Evolutionary conservation across 2,888 invertebrate genomes (phyloP).

Genomic region (Charanyca ferruginea): DNA sequence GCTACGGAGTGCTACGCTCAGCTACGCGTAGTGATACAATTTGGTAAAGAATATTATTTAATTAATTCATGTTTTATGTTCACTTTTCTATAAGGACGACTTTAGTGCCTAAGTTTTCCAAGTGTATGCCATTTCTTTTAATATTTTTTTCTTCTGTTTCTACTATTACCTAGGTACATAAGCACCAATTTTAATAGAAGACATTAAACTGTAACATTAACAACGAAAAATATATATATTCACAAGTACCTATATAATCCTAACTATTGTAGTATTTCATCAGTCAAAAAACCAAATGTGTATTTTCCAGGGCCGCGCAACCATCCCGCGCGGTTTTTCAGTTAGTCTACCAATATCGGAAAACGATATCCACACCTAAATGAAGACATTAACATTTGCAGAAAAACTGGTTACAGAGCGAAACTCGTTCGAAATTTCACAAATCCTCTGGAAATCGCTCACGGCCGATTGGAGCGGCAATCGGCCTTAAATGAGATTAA

Average conservation of each 20-base stretch:
- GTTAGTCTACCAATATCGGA: constrained; percentile 61
- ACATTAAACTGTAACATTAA: background rate
- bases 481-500: constrained; percentile 79
- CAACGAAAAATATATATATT: background rate
- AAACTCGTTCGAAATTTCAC: constrained; percentile 64
- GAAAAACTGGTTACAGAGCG: constrained; percentile 63
- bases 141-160: no score
- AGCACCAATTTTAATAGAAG: background rate
- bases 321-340: background rate
- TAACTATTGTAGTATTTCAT: background rate
- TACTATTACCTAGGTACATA: background rate
- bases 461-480: constrained; percentile 73
- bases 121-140: no score
- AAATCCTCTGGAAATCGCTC: constrained; percentile 71
- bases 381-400: constrained; percentile 65
- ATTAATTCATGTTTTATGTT: background rate
- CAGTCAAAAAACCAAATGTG: constrained; percentile 8
- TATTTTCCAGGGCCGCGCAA: constrained; percentile 22
- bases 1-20: constrained; percentile 16
- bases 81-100: background rate
- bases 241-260: background rate
- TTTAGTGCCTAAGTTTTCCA: background rate
- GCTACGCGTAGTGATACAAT: background rate
- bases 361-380: constrained; percentile 67
- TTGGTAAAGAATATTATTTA: background rate